These are phyloP conservation scores for Lymantria monacha DNA, from an alignment of 2,888 invertebrate genomes.

Conservation along the genomic window DNA sequence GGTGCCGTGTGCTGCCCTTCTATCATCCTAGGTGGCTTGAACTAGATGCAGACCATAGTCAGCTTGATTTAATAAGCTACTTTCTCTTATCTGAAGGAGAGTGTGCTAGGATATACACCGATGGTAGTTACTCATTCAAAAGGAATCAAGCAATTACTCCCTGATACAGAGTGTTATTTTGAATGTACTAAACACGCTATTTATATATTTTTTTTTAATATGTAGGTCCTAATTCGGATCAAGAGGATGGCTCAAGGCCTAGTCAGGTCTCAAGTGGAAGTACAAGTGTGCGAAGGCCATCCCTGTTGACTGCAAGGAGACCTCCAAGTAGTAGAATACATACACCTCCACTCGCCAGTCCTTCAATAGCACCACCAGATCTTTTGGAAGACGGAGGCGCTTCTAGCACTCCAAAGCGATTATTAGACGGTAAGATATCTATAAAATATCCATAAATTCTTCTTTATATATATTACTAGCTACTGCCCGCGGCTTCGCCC, in stretches of 20 bases:
- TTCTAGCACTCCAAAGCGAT: conserved; percentile 88
- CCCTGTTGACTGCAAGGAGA: conserved; percentile 71
- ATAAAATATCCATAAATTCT: conserved; percentile 5
- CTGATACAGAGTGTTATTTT: no score
- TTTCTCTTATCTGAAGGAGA: no score
- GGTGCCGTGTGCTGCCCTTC: no score
- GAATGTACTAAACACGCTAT: background rate
- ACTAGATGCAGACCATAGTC: no score
- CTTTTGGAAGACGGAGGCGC: conserved; percentile 90
- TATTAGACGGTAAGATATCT: conserved; percentile 80
- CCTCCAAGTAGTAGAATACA: conserved; percentile 84
- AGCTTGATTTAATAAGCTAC: no score
- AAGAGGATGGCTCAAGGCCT: conserved; percentile 88
- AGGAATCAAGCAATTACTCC: no score
- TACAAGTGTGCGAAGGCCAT: conserved; percentile 71
- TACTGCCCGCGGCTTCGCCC: no score
- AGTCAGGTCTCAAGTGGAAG: conserved; percentile 87
- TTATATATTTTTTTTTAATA: background rate
- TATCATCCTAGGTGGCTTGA: no score
- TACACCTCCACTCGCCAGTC: conserved; percentile 88
- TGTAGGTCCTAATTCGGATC: conserved; percentile 86
- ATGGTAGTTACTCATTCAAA: no score
- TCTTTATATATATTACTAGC: background rate
- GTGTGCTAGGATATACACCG: no score
- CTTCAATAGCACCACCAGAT: conserved; percentile 85